Evolutionary conservation across 2,888 invertebrate species (phyloP).

Genomic region (Actias luna): DNA sequence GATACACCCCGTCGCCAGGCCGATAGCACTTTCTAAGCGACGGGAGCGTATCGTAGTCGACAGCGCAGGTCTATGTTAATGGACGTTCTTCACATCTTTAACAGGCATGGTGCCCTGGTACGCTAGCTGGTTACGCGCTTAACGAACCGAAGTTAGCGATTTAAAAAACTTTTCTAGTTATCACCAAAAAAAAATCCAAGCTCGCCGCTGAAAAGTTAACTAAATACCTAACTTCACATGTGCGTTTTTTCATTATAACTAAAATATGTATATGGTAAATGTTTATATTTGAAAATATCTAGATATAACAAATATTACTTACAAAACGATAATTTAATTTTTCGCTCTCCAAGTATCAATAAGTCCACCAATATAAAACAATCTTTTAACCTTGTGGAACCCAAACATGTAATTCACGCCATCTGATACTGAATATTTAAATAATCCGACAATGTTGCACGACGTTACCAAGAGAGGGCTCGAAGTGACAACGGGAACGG

Average conservation of each 20-base stretch:
- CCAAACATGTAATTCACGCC: neutral
- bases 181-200: neutral
- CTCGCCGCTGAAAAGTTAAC: neutral
- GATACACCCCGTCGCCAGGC: constrained; percentile 60
- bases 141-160: constrained; percentile 30
- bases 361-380: too few relatives aligned
- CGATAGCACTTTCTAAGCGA: constrained; percentile 38
- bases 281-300: too few relatives aligned
- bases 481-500: constrained; percentile 22
- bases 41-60: constrained; percentile 44
- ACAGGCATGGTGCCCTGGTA: constrained; percentile 19
- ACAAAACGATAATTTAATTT: too few relatives aligned
- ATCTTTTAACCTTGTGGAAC: constrained; percentile 2
- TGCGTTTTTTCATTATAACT: too few relatives aligned
- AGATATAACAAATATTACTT: too few relatives aligned
- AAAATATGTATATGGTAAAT: too few relatives aligned
- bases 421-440: neutral
- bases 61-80: constrained; percentile 39
- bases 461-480: constrained; percentile 46
- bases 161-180: neutral
- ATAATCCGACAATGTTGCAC: constrained; percentile 20
- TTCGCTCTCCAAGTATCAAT: too few relatives aligned
- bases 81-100: constrained; percentile 44
- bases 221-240: too few relatives aligned
- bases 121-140: constrained; percentile 36